These are phyloP conservation scores for Coregonus suidteri DNA, from an alignment of 2,797 vertebrate species.

Conservation along the genomic window DNA sequence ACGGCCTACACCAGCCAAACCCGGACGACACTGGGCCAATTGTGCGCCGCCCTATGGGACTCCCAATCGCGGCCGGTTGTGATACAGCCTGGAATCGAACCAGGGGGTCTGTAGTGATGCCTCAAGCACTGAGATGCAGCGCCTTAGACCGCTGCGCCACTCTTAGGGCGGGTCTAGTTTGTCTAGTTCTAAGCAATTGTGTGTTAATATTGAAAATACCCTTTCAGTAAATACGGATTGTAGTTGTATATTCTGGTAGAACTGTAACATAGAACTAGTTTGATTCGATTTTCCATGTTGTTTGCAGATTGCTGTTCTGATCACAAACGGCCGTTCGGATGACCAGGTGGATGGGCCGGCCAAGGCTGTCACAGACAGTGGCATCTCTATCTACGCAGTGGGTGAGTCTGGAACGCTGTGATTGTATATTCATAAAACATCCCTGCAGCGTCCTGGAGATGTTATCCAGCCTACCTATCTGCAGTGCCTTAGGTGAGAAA, in stretches of 20 bases:
- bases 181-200: neutral
- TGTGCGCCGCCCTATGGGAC: too few species aligned
- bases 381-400: constrained; percentile 85
- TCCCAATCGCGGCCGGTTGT: too few species aligned
- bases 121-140: too few species aligned
- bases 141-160: too few species aligned
- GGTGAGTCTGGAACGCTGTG: constrained; percentile 70
- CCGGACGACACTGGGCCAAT: too few species aligned
- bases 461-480: constrained; percentile 41
- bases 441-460: constrained; percentile 44
- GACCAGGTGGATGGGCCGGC: constrained; percentile 76
- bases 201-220: neutral
- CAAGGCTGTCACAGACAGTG: constrained; percentile 71
- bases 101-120: too few species aligned
- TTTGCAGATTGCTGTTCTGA: constrained; percentile 79
- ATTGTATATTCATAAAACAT: constrained; percentile 58
- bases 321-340: constrained; percentile 80
- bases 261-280: neutral
- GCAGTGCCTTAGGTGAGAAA: constrained; percentile 56
- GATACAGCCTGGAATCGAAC: too few species aligned
- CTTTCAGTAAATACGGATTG: neutral
- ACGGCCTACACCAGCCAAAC: too few species aligned
- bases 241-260: neutral
- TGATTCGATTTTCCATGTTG: neutral
- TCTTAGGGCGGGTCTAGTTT: neutral